Conservation (phyloP, 2,888 invertebrate species). For the Gordius sp. region DNA sequence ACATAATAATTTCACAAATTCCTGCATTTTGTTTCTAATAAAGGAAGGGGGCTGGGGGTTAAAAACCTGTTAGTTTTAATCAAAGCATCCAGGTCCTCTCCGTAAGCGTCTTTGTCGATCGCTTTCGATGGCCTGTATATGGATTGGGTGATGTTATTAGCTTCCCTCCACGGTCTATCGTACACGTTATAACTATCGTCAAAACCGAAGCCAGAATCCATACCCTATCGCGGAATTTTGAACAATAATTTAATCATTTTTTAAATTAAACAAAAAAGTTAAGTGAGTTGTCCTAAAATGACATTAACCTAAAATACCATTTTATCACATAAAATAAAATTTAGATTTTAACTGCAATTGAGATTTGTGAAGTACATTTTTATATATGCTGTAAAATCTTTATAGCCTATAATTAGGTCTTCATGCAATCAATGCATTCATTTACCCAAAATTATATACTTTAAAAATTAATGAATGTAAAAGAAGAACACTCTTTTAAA, state of each 20-base stretch:
- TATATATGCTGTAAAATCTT: no score
- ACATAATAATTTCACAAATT: no score
- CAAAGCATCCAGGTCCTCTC: constrained; percentile 59
- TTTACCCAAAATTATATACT: no score
- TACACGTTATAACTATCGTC: constrained; percentile 92
- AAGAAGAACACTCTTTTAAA: no score
- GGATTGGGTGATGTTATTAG: constrained; percentile 54
- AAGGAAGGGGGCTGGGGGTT: no score
- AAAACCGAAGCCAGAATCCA: constrained; percentile 65
- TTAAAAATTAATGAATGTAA: no score
- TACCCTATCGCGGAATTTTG: constrained; percentile 30
- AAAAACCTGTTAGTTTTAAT: constrained; percentile 61
- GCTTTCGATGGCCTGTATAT: constrained; percentile 64
- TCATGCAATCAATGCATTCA: no score
- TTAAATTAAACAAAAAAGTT: not conserved
- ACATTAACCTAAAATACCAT: not conserved
- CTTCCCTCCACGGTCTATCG: constrained; percentile 85
- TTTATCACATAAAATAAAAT: not conserved
- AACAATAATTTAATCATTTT: not conserved
- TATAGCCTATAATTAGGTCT: no score
- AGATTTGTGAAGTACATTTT: no score
- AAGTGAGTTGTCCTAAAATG: not conserved
- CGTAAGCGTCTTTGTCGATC: constrained; percentile 63
- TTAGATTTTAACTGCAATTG: no score
- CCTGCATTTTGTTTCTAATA: no score